These are phyloP conservation scores for Iselma pallidipennis DNA, from an alignment of 2,888 invertebrate genomes.

Conservation along the genomic window DNA sequence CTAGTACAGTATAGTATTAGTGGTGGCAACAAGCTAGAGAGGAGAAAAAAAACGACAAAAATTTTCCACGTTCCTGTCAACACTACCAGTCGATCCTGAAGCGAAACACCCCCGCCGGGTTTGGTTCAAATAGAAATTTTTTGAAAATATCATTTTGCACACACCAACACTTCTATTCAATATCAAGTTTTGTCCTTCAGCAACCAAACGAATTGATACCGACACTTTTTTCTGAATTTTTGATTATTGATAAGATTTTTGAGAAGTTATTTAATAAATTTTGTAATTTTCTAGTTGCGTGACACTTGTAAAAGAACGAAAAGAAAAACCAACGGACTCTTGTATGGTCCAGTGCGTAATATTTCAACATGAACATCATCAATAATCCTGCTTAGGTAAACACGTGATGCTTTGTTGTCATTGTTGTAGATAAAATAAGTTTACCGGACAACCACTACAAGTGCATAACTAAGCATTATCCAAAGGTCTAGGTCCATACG, in stretches of 20 bases:
- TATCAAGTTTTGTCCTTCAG: neutral
- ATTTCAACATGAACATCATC: slow-evolving; percentile 11
- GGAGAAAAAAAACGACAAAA: neutral
- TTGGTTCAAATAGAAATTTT: neutral
- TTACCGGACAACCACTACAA: slow-evolving; percentile 8
- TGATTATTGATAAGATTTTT: neutral
- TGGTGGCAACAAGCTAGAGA: neutral
- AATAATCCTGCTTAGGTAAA: slow-evolving; percentile 12
- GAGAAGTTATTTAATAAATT: neutral
- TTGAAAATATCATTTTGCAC: neutral
- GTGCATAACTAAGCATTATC: slow-evolving; percentile 7
- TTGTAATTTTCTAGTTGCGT: neutral
- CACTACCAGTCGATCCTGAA: neutral
- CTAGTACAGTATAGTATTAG: neutral
- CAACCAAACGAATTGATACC: neutral
- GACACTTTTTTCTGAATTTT: neutral
- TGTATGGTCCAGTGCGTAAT: slow-evolving; percentile 13
- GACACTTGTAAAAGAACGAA: slow-evolving; percentile 5
- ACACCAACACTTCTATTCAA: neutral
- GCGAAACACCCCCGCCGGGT: neutral
- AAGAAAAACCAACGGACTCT: slow-evolving; percentile 8
- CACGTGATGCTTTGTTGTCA: slow-evolving; percentile 14
- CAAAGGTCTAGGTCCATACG: slow-evolving; percentile 10
- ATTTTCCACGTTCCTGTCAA: neutral
- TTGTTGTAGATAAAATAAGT: slow-evolving; percentile 1